A percentile compares a stretch with the other conserved stretches of the same genome.
phyloP scores from a whole-genome alignment of 1,140 invertebrate genomes.

The Drosophila littoralis region DNA sequence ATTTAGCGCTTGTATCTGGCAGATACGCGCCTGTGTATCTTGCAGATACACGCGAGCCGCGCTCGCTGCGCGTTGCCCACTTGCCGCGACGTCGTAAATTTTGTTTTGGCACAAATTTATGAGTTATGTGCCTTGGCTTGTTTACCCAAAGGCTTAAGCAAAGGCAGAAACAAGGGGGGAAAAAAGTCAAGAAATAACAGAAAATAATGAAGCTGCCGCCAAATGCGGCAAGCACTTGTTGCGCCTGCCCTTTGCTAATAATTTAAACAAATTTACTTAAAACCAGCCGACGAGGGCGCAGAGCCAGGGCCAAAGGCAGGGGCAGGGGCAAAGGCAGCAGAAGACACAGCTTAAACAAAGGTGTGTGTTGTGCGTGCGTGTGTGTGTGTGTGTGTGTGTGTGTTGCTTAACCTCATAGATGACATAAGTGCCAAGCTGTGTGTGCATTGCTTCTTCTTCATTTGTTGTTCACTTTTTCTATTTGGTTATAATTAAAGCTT shows the following conservation, averaged over 20 bases:
- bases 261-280: conserved; percentile 77
- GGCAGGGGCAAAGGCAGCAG: no score
- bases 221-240: conserved; percentile 63
- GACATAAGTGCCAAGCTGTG: conserved; percentile 34
- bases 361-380: conserved; percentile 44
- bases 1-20: conserved; percentile 63
- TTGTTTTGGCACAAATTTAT: conserved; percentile 81
- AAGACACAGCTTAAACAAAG: conserved; percentile 58
- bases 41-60: neutral
- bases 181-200: conserved; percentile 14
- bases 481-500: conserved; percentile 77
- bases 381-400: conserved; percentile 31
- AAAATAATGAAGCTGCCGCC: conserved; percentile 67
- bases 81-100: conserved; percentile 62
- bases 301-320: no score
- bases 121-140: conserved; percentile 57
- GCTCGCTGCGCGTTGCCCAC: conserved; percentile 17
- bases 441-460: conserved; percentile 26
- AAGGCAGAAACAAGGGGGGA: conserved; percentile 1
- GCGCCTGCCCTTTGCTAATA: conserved; percentile 64
- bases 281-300: no score
- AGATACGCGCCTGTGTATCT: conserved; percentile 38
- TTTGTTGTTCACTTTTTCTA: conserved; percentile 43
- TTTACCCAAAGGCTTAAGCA: conserved; percentile 71
- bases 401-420: conserved; percentile 13